phyloP scores from a whole-genome alignment of 2,113 vertebrate species.

The Hymenochirus boettgeri region DNA sequence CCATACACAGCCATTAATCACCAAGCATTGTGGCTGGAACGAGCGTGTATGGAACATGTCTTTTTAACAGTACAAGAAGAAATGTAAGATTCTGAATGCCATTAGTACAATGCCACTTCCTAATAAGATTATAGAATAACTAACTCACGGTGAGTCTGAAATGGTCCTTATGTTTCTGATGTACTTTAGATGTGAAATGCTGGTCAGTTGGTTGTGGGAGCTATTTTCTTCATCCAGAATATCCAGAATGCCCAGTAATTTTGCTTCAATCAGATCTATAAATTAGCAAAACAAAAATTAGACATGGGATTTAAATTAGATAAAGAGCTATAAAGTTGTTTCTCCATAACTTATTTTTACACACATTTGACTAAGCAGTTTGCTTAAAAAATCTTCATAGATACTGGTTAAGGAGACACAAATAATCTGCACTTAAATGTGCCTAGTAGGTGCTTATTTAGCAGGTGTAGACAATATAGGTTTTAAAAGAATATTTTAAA shows the following conservation, averaged over 20 bases:
- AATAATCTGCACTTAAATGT: no score
- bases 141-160: conserved; percentile 88
- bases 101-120: no score
- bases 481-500: conserved; percentile 1
- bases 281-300: conserved; percentile 1
- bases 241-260: conserved; percentile 87
- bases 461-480: not conserved
- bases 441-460: not conserved
- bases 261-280: conserved; percentile 93
- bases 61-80: no score
- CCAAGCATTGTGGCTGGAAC: no score
- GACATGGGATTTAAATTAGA: no score
- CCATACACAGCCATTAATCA: no score
- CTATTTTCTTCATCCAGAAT: conserved; percentile 96
- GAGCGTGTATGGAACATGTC: no score
- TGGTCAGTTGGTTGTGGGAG: conserved; percentile 95
- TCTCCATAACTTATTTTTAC: no score
- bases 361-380: not conserved
- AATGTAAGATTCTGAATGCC: no score
- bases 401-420: no score
- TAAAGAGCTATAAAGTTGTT: no score
- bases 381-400: not conserved
- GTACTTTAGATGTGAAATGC: conserved; percentile 87
- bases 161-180: conserved; percentile 92
- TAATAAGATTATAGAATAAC: conserved; percentile 11